Percentiles rank a stretch among this genome's conserved stretches.
Conservation (phyloP, 2,888 invertebrate genomes). For the Dryadula phaetusa region DNA sequence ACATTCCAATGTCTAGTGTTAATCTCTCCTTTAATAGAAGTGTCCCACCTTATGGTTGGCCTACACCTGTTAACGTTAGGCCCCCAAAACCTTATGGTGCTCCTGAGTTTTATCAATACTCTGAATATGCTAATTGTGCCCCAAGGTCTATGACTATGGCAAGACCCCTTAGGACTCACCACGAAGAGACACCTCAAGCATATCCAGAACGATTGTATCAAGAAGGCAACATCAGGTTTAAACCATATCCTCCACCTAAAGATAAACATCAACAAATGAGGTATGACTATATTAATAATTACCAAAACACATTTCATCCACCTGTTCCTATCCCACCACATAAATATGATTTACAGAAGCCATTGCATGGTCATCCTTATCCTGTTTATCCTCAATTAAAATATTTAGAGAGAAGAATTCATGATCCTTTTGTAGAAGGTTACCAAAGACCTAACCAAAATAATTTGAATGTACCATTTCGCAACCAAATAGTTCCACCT, state of each 20-base stretch:
- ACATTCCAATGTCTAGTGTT: conserved; percentile 66
- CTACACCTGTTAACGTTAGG: conserved; percentile 61
- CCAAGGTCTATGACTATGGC: conserved; percentile 63
- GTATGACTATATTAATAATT: conserved; percentile 78
- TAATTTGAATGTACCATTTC: conserved; percentile 64
- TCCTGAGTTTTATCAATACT: conserved; percentile 71
- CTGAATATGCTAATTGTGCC: conserved; percentile 69
- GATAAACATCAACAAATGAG: conserved; percentile 72
- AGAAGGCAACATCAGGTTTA: conserved; percentile 70
- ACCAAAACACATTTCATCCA: conserved; percentile 70
- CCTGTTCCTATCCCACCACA: conserved; percentile 62
- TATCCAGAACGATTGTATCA: conserved; percentile 70
- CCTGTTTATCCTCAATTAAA: conserved; percentile 68
- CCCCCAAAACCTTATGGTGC: conserved; percentile 65
- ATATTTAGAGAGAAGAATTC: conserved; percentile 69
- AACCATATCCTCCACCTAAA: conserved; percentile 74
- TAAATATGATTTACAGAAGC: conserved; percentile 73
- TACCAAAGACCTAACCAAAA: conserved; percentile 68
- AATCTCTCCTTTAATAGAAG: conserved; percentile 59
- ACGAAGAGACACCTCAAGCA: conserved; percentile 66
- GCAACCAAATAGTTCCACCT: conserved; percentile 69
- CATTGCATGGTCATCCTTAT: conserved; percentile 65
- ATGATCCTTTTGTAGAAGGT: conserved; percentile 67
- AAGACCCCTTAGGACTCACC: conserved; percentile 61
- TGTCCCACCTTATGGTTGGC: conserved; percentile 65